Percentiles rank a stretch among this genome's conserved stretches.
Evolutionary conservation across 2,888 invertebrate species (phyloP).

Genomic region (Drosophila nr. medialis): DNA sequence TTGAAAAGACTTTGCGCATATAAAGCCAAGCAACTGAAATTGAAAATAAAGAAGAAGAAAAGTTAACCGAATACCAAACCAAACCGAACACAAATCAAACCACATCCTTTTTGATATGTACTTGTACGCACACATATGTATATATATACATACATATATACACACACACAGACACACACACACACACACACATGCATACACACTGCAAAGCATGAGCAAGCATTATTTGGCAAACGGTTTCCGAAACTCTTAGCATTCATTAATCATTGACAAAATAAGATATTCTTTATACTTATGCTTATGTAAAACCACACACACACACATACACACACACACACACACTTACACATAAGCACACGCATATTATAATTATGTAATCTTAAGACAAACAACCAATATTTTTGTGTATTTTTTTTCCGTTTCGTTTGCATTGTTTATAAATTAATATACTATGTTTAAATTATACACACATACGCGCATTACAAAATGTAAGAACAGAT

Average conservation of each 20-base stretch:
- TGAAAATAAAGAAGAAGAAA: conserved; percentile 13
- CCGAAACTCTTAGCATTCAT: conserved; percentile 31
- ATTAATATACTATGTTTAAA: conserved; percentile 7
- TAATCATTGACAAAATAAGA: conserved; percentile 23
- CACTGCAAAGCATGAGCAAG: conserved; percentile 27
- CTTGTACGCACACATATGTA: conserved; percentile 14
- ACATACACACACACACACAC: conserved; percentile 14
- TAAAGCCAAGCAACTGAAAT: conserved; percentile 26
- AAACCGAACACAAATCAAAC: conserved; percentile 7
- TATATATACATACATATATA: background rate
- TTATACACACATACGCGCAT: conserved; percentile 19
- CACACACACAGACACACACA: conserved; percentile 2
- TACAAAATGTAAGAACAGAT: conserved; percentile 34
- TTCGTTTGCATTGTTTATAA: conserved; percentile 31
- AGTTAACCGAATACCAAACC: conserved; percentile 10
- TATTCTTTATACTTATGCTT: conserved; percentile 19
- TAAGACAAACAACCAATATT: conserved; percentile 1
- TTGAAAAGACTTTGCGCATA: conserved; percentile 63
- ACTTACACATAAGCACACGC: conserved; percentile 12
- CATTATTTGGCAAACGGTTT: conserved; percentile 48
- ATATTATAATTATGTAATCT: conserved; percentile 14
- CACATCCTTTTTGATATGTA: conserved; percentile 25
- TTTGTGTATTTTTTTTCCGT: conserved; percentile 1
- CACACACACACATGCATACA: background rate
- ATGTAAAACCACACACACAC: conserved; percentile 10